phyloP scores from a whole-genome alignment of 2,113 vertebrate genomes.

The Pleuronectes platessa region DNA sequence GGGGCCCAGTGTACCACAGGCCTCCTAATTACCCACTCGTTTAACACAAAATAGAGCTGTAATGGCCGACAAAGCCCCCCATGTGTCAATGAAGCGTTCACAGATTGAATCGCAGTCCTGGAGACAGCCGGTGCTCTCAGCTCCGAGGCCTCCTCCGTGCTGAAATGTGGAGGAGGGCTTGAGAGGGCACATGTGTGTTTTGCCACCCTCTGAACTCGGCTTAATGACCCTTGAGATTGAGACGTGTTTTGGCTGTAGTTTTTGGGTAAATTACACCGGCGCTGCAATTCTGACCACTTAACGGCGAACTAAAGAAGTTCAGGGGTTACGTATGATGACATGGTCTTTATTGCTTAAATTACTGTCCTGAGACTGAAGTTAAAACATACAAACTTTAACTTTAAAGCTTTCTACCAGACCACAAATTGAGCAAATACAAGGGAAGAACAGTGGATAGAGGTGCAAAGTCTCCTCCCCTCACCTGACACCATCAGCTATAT shows the following conservation, averaged over 20 bases:
- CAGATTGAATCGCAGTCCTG: conserved; percentile 70
- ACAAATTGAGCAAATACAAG: conserved; percentile 29
- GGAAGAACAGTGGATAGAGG: conserved; percentile 19
- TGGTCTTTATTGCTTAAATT: conserved; percentile 61
- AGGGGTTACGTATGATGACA: conserved; percentile 69
- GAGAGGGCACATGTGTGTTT: conserved; percentile 78
- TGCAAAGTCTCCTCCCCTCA: conserved; percentile 11
- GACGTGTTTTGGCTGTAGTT: conserved; percentile 72
- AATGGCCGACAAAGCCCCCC: conserved; percentile 68
- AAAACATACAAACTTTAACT: conserved; percentile 15
- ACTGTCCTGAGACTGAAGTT: conserved; percentile 48
- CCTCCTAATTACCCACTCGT: conserved; percentile 77
- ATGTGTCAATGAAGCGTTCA: conserved; percentile 75
- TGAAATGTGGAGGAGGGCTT: conserved; percentile 31
- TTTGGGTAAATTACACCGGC: conserved; percentile 64
- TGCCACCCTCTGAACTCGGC: conserved; percentile 74
- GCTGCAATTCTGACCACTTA: conserved; percentile 72
- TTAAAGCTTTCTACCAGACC: neutral
- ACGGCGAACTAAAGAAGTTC: conserved; percentile 67
- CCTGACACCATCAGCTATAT: conserved; percentile 34
- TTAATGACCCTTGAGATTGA: conserved; percentile 75
- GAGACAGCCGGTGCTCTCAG: conserved; percentile 62
- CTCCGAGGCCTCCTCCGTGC: conserved; percentile 10
- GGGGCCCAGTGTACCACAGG: conserved; percentile 54
- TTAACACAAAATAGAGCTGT: conserved; percentile 77